Base-by-base conservation (phyloP, 2,797 vertebrate genomes). In the Tympanoctomys barrerae region DNA sequence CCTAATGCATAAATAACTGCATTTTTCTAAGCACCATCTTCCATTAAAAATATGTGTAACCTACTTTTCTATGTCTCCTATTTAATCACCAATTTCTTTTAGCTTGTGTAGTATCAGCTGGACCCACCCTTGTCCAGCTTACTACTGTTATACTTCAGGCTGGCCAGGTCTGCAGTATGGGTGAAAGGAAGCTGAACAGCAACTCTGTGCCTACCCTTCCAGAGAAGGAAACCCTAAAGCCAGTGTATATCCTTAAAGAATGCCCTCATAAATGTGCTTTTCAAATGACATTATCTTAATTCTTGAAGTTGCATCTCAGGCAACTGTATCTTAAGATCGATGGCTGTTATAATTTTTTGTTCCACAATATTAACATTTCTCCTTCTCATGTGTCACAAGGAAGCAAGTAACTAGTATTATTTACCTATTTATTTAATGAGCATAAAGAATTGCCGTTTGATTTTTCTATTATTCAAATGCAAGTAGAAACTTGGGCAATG, bases 401-500 rank as follows among this genome's bases (percentile, higher is more conserved):
- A 92, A 92, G 22, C 57, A 75, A 59, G 39, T 46, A n/a, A 82
- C 71, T 59, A 22, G 3, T 13, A 78, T 73, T n/a, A 93, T 90
- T 90, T 93, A 42, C 59, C 10, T 42, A 78, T 62, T 80, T 84
- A 89, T 85, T 87, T 82, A 91, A 39, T 18, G 13, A 33, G 10
- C 8, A 42, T 11, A 39, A 87, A 94, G 28, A 39, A 21, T 54
- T 62, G 46, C 3, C 91, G 28, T 89, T 86, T 13, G 6, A 26
- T 87, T 82, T 92, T 82, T 75, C 26, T 8, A 52, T 89, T 49
- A 68, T 11, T 68, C 26, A 75, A 57, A 61, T 52, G 54, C 57
- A 85, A 73, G 28, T 9, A 91, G 90, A 87, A 84, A 36, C 21
- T 81, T 87, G 39, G 87, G 19, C 66, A 89, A 10, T 89, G 66